Evolutionary conservation across 2,113 vertebrate genomes (phyloP).

Genomic region (Oncorhynchus kisutch): DNA sequence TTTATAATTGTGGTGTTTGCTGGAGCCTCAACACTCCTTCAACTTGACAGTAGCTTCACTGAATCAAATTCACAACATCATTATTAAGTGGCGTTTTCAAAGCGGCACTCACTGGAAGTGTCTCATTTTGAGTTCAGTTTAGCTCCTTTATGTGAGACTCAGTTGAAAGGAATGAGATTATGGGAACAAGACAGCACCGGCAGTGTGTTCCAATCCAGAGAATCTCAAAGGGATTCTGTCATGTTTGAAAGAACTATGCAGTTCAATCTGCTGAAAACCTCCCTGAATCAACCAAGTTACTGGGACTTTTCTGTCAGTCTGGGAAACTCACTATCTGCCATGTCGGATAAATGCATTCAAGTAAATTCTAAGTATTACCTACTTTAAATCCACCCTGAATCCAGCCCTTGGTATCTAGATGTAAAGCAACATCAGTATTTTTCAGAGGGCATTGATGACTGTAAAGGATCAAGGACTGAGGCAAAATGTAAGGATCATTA

Average conservation of each 20-base stretch:
- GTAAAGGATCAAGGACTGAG: constrained; percentile 12
- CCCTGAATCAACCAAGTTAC: not conserved
- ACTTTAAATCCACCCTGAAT: no score
- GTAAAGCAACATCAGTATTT: not conserved
- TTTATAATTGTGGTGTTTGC: constrained; percentile 12
- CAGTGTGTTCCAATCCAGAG: constrained; percentile 37
- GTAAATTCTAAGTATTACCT: no score
- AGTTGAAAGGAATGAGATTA: constrained; percentile 12
- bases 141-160: constrained; percentile 31
- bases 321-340: no score
- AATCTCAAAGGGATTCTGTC: constrained; percentile 39
- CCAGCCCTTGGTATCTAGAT: no score
- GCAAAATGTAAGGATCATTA: constrained; percentile 12
- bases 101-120: constrained; percentile 4
- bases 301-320: not conserved
- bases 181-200: not conserved
- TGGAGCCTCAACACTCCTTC: not conserved
- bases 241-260: constrained; percentile 13
- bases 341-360: no score
- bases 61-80: constrained; percentile 21
- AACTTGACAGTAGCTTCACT: not conserved
- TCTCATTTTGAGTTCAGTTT: constrained; percentile 36
- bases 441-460: constrained; percentile 1
- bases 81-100: constrained; percentile 9
- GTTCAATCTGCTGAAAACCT: constrained; percentile 20